Evolutionary conservation across 2,797 vertebrate species (phyloP), one percentile per base, ranked within the genome.

Genomic region (Enteromius fasciolatus): DNA sequence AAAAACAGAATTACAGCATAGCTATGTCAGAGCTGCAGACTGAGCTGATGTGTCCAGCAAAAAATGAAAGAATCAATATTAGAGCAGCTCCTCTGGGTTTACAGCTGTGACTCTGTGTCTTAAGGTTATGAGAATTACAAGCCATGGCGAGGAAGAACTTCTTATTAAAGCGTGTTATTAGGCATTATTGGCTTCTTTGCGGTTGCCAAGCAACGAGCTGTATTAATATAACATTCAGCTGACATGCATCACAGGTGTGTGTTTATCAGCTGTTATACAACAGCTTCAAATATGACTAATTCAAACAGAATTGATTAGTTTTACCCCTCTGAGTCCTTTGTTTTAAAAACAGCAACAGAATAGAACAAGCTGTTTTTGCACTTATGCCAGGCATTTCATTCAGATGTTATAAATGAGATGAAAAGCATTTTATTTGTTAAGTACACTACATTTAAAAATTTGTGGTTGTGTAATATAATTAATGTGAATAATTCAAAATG

Each of bases 71-170:
- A 75, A 67, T 82, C 70, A 66, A 75, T 75, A 64, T 75, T 31
- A 41, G 79, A 75, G 46, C 15, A 75, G 33, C 17, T 54, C 46
- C 44, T 82, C 46, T 28, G 70, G 70, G 59, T 48, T 59, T 39
- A 64, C 54, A 80, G 39, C 39, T 72, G 67, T 61, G 36, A n/a
- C 25, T 70, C 39, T 59, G 57, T 73, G 41, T 50, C 79, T 81
- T 74, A 33, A 74, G 57, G 79, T 74, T 74, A 81, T 81, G 41
- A 75, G 59, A 66, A 67, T 66, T 67, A 82, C 69, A 69, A 78
- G 25, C 36, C 69, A 74, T 41, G 31, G 44, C n/a, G n/a, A 81
- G 31, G 9, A 73, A 72, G 57, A 64, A 73, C 57, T 3, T 50
- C 18, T 61, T 17, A 73, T 76, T 61, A 81, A 36, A 63, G 54